Percentiles rank a stretch among this genome's conserved stretches.
Evolutionary conservation across 2,888 invertebrate genomes (phyloP).

Genomic region (Thalpophila matura): DNA sequence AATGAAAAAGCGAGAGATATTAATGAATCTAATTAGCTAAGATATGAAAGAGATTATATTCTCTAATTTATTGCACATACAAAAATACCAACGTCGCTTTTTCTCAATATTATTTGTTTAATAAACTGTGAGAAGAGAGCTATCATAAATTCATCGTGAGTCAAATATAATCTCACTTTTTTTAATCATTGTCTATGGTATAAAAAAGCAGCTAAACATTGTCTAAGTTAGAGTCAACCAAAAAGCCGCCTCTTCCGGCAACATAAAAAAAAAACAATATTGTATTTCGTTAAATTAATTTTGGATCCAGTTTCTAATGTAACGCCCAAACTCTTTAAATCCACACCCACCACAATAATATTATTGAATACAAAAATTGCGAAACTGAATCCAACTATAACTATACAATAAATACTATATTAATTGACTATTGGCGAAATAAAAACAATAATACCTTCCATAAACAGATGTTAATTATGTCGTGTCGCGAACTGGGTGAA

Average conservation of each 20-base stretch:
- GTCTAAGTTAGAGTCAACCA: conserved; percentile 72
- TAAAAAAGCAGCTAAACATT: conserved; percentile 70
- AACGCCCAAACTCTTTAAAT: conserved; percentile 42
- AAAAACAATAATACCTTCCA: conserved; percentile 70
- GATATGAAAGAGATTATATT: conserved; percentile 85
- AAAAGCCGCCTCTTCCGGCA: conserved; percentile 75
- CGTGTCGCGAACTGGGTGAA: conserved; percentile 69
- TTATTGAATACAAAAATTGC: conserved; percentile 49
- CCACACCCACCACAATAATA: conserved; percentile 44
- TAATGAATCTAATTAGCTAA: conserved; percentile 87
- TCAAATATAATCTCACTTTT: conserved; percentile 58
- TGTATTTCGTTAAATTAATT: conserved; percentile 66
- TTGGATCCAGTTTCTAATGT: conserved; percentile 69
- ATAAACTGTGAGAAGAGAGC: conserved; percentile 65
- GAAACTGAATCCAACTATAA: conserved; percentile 72
- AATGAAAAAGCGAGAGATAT: conserved; percentile 85
- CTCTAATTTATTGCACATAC: conserved; percentile 88
- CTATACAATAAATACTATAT: conserved; percentile 77
- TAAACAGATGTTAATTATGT: conserved; percentile 62
- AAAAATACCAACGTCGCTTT: conserved; percentile 83
- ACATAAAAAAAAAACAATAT: conserved; percentile 70
- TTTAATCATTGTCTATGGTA: conserved; percentile 73
- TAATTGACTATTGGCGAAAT: conserved; percentile 77
- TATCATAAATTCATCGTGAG: conserved; percentile 59
- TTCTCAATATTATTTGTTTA: conserved; percentile 61